Conservation (phyloP, 2,797 vertebrate genomes). For the Acanthurus tractus region DNA sequence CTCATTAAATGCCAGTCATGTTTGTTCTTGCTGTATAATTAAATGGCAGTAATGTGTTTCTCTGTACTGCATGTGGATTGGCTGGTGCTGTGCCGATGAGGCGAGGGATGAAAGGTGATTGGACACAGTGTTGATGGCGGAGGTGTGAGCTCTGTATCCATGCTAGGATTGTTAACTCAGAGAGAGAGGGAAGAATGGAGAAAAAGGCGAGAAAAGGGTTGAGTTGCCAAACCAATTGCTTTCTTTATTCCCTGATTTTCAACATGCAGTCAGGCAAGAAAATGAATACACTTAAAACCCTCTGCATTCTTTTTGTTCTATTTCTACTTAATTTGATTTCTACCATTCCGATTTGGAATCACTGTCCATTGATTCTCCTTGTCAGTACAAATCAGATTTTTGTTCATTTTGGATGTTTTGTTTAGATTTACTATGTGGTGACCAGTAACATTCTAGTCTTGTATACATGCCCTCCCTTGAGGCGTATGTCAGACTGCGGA, state of each 20-base stretch:
- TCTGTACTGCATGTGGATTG: slow-evolving; percentile 71
- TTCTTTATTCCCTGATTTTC: slow-evolving; percentile 41
- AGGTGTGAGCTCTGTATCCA: slow-evolving; percentile 86
- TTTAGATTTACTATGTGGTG: slow-evolving; percentile 15
- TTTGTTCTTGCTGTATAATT: slow-evolving; percentile 81
- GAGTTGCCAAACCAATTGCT: slow-evolving; percentile 24
- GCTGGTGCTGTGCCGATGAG: slow-evolving; percentile 64
- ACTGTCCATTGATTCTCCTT: slow-evolving; percentile 12
- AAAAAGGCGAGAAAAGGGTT: slow-evolving; percentile 44
- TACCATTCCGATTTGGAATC: slow-evolving; percentile 11
- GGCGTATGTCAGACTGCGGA: slow-evolving; percentile 29
- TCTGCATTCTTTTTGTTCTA: neutral
- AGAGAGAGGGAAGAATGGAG: slow-evolving; percentile 53
- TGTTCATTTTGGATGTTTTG: slow-evolving; percentile 11
- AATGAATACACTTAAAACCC: slow-evolving; percentile 14
- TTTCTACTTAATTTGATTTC: slow-evolving; percentile 9
- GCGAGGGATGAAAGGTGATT: slow-evolving; percentile 82
- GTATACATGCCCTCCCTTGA: slow-evolving; percentile 24
- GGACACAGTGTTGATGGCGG: slow-evolving; percentile 76
- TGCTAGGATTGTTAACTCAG: slow-evolving; percentile 78
- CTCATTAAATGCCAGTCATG: slow-evolving; percentile 85
- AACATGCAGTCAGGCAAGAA: slow-evolving; percentile 4
- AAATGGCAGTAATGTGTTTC: slow-evolving; percentile 73
- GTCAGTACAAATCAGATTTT: slow-evolving; percentile 6
- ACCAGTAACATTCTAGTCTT: slow-evolving; percentile 18